Conservation (phyloP, 2,797 vertebrate species). For the Falco concolor region DNA sequence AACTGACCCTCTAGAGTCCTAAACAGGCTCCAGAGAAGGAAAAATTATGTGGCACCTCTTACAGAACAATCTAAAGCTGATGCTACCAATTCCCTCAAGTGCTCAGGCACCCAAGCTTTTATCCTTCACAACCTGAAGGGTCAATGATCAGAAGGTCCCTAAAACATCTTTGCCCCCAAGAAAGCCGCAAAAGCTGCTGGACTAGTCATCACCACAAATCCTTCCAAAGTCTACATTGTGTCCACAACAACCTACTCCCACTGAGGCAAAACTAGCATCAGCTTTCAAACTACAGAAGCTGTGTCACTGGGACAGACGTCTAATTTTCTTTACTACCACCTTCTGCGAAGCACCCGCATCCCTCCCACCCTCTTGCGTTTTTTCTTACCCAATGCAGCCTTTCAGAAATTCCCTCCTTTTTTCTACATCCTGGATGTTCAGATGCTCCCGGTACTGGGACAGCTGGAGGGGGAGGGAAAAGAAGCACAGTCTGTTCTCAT, state of each 20-base stretch:
- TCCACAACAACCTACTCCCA: neutral
- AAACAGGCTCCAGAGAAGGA: neutral
- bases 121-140: neutral
- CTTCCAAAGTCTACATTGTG: neutral
- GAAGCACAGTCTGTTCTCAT: neutral
- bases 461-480: constrained; percentile 74
- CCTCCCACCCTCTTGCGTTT: neutral
- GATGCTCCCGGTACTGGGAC: constrained; percentile 88
- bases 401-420: constrained; percentile 90
- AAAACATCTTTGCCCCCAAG: neutral
- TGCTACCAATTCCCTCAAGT: neutral
- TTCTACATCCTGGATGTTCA: constrained; percentile 85
- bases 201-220: neutral
- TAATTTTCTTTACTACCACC: neutral
- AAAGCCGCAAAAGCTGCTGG: neutral
- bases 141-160: neutral
- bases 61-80: neutral
- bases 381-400: constrained; percentile 84
- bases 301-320: neutral
- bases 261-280: neutral
- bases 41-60: neutral
- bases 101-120: neutral
- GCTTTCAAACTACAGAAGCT: neutral
- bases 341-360: neutral
- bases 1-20: neutral